Conservation (phyloP, 2,888 invertebrate genomes). For the Rhingia rostrata region DNA sequence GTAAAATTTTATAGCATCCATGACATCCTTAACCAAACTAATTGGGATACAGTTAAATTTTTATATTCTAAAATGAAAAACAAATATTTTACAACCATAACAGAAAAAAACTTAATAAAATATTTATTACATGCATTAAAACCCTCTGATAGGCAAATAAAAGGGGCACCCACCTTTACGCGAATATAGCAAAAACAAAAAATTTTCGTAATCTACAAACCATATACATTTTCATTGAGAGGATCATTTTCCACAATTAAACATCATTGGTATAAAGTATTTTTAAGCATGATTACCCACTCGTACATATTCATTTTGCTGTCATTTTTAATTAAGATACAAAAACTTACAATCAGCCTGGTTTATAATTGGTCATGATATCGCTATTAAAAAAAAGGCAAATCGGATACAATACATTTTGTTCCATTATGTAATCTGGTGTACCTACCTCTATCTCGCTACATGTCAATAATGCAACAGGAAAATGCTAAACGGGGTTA, state of each 20-base stretch:
- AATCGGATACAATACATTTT: conserved; percentile 59
- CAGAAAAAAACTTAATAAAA: conserved; percentile 25
- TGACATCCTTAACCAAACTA: conserved; percentile 42
- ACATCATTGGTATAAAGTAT: conserved; percentile 1
- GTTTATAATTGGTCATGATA: conserved; percentile 65
- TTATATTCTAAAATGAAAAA: conserved; percentile 20
- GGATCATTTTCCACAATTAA: conserved; percentile 27
- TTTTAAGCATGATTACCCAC: conserved; percentile 12
- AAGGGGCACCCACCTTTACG: neutral
- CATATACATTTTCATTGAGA: neutral
- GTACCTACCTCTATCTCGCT: conserved; percentile 31
- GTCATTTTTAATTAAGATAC: conserved; percentile 73
- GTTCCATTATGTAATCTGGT: conserved; percentile 50
- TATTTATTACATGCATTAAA: conserved; percentile 35
- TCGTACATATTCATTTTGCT: conserved; percentile 53
- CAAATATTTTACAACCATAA: neutral
- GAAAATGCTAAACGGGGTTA: conserved; percentile 50
- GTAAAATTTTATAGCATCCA: conserved; percentile 17
- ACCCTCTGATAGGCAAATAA: conserved; percentile 8
- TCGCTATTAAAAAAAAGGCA: conserved; percentile 50
- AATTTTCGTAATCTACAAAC: neutral
- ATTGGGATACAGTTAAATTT: conserved; percentile 19
- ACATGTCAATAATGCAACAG: conserved; percentile 59
- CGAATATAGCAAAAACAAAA: neutral
- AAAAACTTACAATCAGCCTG: conserved; percentile 47